A percentile compares a stretch with the other conserved stretches of the same genome.
Evolutionary conservation across 2,888 invertebrate species (phyloP).

Genomic region (Allolobophora icterica): DNA sequence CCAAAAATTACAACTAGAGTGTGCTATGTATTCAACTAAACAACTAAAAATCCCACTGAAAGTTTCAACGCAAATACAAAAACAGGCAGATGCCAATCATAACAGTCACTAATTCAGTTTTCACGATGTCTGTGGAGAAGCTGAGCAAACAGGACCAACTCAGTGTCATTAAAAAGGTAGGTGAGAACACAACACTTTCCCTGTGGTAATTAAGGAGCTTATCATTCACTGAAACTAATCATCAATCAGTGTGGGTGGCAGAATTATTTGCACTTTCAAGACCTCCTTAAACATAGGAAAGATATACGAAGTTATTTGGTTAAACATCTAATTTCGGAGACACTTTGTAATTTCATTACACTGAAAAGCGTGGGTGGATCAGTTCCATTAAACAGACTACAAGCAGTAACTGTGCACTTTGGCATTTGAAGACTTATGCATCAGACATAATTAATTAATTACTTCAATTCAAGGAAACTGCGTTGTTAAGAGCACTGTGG

Average conservation of each 20-base stretch:
- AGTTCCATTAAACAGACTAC: not conserved
- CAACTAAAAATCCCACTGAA: not conserved
- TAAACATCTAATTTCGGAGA: not conserved
- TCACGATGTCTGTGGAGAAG: not conserved
- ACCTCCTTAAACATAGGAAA: not conserved
- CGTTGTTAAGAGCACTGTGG: not conserved
- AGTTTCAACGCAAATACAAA: not conserved
- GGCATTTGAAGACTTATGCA: not conserved
- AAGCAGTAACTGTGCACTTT: not conserved
- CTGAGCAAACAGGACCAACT: not conserved
- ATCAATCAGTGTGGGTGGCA: not conserved
- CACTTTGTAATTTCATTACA: not conserved
- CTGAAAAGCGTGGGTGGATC: not conserved
- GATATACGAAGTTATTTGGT: not conserved
- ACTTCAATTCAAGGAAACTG: not conserved
- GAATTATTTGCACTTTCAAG: not conserved
- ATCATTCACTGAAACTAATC: not conserved
- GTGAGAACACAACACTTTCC: not conserved
- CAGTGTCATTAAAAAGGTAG: not conserved
- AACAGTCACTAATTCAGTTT: conserved; percentile 11
- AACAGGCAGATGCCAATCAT: conserved; percentile 3
- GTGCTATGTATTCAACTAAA: not conserved
- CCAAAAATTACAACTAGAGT: not conserved
- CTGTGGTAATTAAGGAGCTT: not conserved
- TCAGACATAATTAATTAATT: not conserved